These are phyloP conservation scores for Cairina moschata DNA, from an alignment of 2,113 vertebrate genomes.

Conservation along the genomic window DNA sequence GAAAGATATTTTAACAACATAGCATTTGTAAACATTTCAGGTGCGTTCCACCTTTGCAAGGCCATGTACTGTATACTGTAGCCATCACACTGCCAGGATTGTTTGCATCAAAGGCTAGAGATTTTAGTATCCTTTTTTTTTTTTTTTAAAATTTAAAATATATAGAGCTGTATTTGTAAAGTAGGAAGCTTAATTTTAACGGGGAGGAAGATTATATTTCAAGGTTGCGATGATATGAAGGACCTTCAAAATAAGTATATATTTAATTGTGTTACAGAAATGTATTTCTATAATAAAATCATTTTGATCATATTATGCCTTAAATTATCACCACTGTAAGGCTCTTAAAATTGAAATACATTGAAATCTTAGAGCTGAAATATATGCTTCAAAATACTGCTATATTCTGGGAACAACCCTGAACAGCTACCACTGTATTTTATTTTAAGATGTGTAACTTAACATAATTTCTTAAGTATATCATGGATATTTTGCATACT, in stretches of 20 bases:
- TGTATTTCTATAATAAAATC: conserved; percentile 5
- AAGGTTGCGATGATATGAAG: not conserved
- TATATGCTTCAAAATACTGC: not conserved
- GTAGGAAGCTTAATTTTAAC: not conserved
- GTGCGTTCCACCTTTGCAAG: not conserved
- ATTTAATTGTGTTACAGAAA: conserved; percentile 3
- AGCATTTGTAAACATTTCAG: not conserved
- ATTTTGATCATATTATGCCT: not conserved
- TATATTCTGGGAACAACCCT: not conserved
- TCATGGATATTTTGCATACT: not conserved
- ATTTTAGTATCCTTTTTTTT: not conserved
- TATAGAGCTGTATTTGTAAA: not conserved
- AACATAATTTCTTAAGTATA: not conserved
- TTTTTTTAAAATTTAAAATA: not conserved
- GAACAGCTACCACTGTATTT: not conserved
- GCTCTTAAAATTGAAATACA: not conserved
- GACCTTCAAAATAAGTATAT: not conserved
- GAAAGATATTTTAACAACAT: not conserved
- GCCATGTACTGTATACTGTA: not conserved
- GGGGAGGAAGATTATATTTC: not conserved
- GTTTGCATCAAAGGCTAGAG: not conserved
- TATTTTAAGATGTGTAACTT: not conserved
- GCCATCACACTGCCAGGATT: not conserved
- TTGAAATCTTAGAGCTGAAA: not conserved
- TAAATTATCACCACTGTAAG: not conserved